Percentiles rank a stretch among this genome's conserved stretches.
phyloP scores from a whole-genome alignment of 2,888 invertebrate genomes.

The Gisinianus flammeolus region DNA sequence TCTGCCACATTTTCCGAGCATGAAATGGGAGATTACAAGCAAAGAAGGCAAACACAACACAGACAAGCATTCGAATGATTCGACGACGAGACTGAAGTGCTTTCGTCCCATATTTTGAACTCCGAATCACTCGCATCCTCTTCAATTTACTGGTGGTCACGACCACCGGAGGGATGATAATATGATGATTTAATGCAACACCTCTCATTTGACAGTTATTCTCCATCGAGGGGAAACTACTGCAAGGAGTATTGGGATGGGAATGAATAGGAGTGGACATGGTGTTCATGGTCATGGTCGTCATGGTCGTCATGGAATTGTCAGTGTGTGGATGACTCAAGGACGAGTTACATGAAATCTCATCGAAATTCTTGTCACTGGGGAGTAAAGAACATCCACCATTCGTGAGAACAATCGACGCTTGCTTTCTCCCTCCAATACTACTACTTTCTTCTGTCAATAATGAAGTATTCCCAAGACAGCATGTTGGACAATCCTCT shows the following conservation, averaged over 20 bases:
- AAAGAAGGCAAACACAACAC: constrained; percentile 86
- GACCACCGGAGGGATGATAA: too few species aligned
- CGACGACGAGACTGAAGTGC: constrained; percentile 80
- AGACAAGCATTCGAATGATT: constrained; percentile 86
- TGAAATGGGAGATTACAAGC: constrained; percentile 89
- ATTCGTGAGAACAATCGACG: too few species aligned
- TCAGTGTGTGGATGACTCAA: neutral
- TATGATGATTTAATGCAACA: too few species aligned
- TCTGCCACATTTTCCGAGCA: constrained; percentile 85
- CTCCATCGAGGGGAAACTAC: neutral
- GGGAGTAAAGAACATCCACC: too few species aligned
- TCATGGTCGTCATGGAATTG: neutral
- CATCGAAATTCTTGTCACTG: neutral
- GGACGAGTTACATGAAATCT: neutral
- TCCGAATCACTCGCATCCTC: constrained; percentile 48
- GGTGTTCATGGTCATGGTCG: neutral
- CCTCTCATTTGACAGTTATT: neutral
- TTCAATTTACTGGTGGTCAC: constrained; percentile 17
- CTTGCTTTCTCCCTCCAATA: too few species aligned
- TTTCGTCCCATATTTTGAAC: constrained; percentile 53
- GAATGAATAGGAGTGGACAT: neutral
- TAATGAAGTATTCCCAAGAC: too few species aligned
- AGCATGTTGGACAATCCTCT: too few species aligned
- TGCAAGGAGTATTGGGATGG: neutral
- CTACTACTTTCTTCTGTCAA: too few species aligned